phyloP scores from a whole-genome alignment of 2,113 vertebrate genomes.

The Cyphomyrus plagiostoma region DNA sequence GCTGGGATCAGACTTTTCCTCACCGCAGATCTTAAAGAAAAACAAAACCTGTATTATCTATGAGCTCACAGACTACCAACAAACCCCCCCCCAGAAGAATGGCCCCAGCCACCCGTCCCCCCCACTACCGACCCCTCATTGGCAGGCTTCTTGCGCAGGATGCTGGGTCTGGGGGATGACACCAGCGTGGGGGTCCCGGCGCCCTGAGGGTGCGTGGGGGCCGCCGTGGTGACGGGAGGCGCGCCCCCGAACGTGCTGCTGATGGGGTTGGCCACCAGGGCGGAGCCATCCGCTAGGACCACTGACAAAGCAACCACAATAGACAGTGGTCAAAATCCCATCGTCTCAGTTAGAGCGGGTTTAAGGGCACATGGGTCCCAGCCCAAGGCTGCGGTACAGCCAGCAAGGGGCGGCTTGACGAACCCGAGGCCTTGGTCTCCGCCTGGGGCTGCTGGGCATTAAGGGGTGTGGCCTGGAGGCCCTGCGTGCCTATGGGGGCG shows the following conservation, averaged over 20 bases:
- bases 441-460: constrained; percentile 67
- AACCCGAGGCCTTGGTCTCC: constrained; percentile 83
- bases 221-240: constrained; percentile 80
- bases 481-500: constrained; percentile 73
- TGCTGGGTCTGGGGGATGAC: constrained; percentile 93
- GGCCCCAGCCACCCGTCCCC: background rate
- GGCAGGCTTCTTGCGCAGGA: constrained; percentile 91
- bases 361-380: background rate
- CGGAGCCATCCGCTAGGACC: constrained; percentile 82
- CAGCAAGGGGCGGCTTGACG: constrained; percentile 2
- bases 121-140: constrained; percentile 76
- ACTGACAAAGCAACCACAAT: constrained; percentile 53
- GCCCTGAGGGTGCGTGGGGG: constrained; percentile 86
- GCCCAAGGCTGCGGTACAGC: background rate
- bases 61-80: background rate
- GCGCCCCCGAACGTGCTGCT: constrained; percentile 79
- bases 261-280: constrained; percentile 85
- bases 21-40: constrained; percentile 69
- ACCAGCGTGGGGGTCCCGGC: constrained; percentile 75
- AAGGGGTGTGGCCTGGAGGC: constrained; percentile 77
- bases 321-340: background rate
- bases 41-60: background rate
- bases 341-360: background rate
- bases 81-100: background rate
- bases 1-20: constrained; percentile 88